Evolutionary conservation across 2,888 invertebrate species (phyloP), one percentile per base, ranked within the genome.

Genomic region (Dicyrtomina minuta): DNA sequence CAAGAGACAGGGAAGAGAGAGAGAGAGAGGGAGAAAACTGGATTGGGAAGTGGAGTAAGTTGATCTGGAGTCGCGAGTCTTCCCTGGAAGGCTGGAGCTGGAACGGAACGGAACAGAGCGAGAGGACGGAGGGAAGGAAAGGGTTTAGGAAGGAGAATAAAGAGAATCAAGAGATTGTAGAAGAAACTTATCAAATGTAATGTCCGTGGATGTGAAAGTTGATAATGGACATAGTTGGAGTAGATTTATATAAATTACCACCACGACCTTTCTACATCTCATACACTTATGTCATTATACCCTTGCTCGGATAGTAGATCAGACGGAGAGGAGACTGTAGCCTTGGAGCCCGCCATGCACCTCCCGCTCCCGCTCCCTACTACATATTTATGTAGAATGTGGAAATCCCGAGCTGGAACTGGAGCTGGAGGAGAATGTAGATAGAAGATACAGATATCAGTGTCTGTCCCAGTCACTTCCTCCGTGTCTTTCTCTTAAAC

Each of bases 161-260:
- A 20, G 55, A 55, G 55, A 55, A 26, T 15, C 20, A 56, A 24
- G 56, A 13, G 56, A 56, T n/a, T 43, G n/a, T n/a, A 20, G 26
- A 17, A 33, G 27, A 65, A 65, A 65, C 53, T 65, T 65, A 65
- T 65, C 53, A 65, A 65, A 61, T 61, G 61, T 61, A 61, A 61
- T 27, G 65, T 65, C 24, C 39, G 22, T 53, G 53, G 65, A 65
- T 51, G 65, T 41, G 27, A 65, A 65, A 65, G 65, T 53, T 65
- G 65, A 65, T 65, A 65, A 65, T 65, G 65, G 65, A 64, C 64
- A 27, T 49, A 64, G 64, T 53, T 53, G 20, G 26, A 65, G 65
- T 65, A 65, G 53, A 65, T 65, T 65, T 65, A 65, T 65, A 65
- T 65, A 65, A 65, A 65, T 65, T 65, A 65, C 65, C 17, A 22